Evolutionary conservation across 2,113 vertebrate genomes (phyloP), one percentile per base, ranked within the genome.

Genomic region (Clupea harengus): DNA sequence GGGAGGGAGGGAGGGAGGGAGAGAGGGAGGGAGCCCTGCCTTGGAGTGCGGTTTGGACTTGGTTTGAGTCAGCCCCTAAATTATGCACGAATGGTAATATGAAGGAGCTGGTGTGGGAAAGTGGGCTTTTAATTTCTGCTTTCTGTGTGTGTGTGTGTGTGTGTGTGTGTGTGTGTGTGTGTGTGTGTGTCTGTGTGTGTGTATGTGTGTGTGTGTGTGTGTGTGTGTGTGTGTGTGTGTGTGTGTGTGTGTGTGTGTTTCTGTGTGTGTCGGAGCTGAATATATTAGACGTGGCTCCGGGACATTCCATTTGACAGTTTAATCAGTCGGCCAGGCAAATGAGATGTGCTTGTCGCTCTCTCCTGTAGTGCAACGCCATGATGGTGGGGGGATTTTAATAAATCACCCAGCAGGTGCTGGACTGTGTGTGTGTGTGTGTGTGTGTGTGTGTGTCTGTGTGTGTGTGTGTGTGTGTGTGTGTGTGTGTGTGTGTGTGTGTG

Each of bases 241-340:
- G 50, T 52, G 50, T 52, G 50, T 52, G 50, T 52, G 50, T 52
- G 60, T 89, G 84, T 89, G 46, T 28, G 46, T 91, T 87, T 91
- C 87, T 91, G 86, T 54, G 39, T 39, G 39, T 39, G 39, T 39
- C 39, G 39, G 39, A 1, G 39, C 39, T 92, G 82, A 91, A 91
- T 91, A 90, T 90, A 91, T 93, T 88, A 84, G 86, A 93, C 90
- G 86, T 89, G 88, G 86, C 84, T 81, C 57, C n/a, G 75, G 84
- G 86, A 85, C 86, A 81, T 52, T 81, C 80, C 44, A 87, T 83
- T 88, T 92, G 92, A 93, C 91, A 92, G 91, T 92, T 93, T 93
- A 93, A 93, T 95, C 92, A 93, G 88, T 86, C 87, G 57, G 18
- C 72, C 89, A 88, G 39, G 89, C 85, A 91, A 92, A 91, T 89